These are phyloP conservation scores for Automeris io DNA, from an alignment of 2,888 invertebrate species.

Conservation along the genomic window DNA sequence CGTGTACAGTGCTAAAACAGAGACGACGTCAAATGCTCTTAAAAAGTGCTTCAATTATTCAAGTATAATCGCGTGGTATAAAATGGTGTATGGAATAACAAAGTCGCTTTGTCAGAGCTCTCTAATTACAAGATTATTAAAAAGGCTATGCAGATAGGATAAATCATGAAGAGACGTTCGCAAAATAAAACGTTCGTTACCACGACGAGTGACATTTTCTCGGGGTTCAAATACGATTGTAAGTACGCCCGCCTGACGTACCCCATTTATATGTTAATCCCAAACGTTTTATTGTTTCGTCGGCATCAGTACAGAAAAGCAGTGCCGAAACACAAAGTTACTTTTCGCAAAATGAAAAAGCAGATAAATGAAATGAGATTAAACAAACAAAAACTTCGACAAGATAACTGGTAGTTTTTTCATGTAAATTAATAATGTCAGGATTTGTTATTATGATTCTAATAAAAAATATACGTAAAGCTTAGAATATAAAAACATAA, in stretches of 20 bases:
- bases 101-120: not conserved
- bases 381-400: too few species aligned
- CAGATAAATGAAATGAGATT: too few species aligned
- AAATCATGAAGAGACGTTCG: too few species aligned
- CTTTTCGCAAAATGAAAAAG: constrained; percentile 10
- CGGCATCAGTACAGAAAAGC: constrained; percentile 22
- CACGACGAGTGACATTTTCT: not conserved
- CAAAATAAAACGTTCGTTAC: not conserved
- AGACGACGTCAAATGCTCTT: not conserved
- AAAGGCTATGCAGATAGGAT: too few species aligned
- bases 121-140: too few species aligned
- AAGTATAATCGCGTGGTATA: not conserved
- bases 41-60: constrained; percentile 4
- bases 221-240: not conserved
- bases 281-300: constrained; percentile 36
- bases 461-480: too few species aligned
- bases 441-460: too few species aligned
- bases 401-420: too few species aligned
- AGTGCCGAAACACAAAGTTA: constrained; percentile 11
- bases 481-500: too few species aligned
- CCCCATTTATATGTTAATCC: constrained; percentile 43
- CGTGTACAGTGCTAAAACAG: too few species aligned
- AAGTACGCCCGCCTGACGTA: constrained; percentile 1
- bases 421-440: too few species aligned
- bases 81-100: not conserved